Evolutionary conservation across 2,113 vertebrate genomes (phyloP).

Genomic region (Podiceps cristatus): DNA sequence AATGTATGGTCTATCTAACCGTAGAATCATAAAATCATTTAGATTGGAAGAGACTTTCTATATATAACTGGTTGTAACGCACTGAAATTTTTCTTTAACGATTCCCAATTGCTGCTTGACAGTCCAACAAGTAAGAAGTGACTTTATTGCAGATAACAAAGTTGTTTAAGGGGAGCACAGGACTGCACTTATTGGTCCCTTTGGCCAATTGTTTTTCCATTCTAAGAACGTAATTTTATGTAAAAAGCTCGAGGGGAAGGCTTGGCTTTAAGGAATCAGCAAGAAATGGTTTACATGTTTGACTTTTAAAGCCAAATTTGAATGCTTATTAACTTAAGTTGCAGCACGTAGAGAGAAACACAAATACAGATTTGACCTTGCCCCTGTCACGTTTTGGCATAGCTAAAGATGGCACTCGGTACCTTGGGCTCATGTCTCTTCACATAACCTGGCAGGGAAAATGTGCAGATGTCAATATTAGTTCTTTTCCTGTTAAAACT

Average conservation of each 20-base stretch:
- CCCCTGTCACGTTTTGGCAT: neutral
- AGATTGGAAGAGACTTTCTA: too few species aligned
- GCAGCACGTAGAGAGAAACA: neutral
- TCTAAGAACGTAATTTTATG: neutral
- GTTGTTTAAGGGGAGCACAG: neutral
- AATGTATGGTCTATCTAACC: too few species aligned
- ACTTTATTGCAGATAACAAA: neutral
- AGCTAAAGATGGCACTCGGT: rapidly evolving
- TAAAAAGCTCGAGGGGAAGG: neutral
- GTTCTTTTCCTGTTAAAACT: neutral
- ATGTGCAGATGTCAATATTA: neutral
- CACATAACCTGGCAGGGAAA: neutral
- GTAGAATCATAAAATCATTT: too few species aligned
- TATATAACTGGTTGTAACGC: neutral
- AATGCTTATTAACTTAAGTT: neutral
- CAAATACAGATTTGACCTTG: neutral
- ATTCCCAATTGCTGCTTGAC: neutral
- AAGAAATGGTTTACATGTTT: neutral
- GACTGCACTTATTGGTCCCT: neutral
- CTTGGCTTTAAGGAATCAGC: neutral
- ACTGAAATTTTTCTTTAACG: neutral
- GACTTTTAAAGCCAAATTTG: neutral
- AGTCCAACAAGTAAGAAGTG: neutral
- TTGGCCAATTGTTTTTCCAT: neutral
- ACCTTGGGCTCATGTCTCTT: neutral